These are phyloP conservation scores for Oreochromis aureus DNA, from an alignment of 2,113 vertebrate species.

Conservation along the genomic window DNA sequence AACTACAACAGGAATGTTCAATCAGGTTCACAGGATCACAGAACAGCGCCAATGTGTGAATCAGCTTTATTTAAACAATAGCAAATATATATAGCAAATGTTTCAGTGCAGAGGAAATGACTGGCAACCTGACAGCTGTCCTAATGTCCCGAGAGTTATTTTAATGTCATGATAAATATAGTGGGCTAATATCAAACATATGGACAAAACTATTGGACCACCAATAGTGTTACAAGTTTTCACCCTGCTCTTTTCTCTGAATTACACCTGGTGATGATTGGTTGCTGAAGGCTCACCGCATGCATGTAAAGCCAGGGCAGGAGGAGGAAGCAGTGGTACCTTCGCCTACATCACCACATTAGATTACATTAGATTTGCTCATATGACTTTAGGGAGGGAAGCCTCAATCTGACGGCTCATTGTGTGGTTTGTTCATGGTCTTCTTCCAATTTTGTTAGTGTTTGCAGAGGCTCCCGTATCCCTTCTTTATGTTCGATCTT, in stretches of 20 bases:
- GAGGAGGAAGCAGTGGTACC: neutral
- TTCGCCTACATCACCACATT: neutral
- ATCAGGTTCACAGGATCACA: neutral
- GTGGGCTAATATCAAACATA: neutral
- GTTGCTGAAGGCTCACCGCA: neutral
- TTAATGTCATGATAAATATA: neutral
- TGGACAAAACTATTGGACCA: neutral
- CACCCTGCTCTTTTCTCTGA: neutral
- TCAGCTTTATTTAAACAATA: neutral
- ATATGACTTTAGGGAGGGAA: neutral
- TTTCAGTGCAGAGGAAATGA: neutral
- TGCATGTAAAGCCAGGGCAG: neutral
- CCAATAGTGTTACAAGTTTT: neutral
- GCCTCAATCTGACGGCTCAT: neutral
- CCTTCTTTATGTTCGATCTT: neutral
- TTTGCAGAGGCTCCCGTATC: neutral
- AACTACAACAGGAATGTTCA: neutral
- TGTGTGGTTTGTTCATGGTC: neutral
- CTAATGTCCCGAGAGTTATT: neutral
- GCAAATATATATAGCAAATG: neutral
- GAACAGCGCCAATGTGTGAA: neutral
- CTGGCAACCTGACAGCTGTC: accelerated
- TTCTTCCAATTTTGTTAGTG: neutral
- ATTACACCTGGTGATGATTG: neutral
- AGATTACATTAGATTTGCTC: neutral